Percentiles rank a stretch among this genome's conserved stretches.
Conservation (phyloP, 2,797 vertebrate species). For the Allobates femoralis region DNA sequence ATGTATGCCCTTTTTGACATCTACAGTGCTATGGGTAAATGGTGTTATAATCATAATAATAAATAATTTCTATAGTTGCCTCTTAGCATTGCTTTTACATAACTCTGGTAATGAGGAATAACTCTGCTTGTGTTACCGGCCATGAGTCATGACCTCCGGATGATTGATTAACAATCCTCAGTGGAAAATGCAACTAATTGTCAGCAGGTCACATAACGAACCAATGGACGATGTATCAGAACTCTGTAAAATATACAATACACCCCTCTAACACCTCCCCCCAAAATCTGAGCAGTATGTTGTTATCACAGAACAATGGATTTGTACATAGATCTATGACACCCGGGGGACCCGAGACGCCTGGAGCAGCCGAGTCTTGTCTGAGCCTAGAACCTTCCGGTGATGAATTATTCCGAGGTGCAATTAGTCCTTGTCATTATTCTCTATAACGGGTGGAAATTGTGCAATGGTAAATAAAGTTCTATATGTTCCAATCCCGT, state of each 20-base stretch:
- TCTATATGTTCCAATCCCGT: conserved; percentile 11
- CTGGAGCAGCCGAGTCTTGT: background rate
- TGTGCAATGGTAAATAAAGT: conserved; percentile 28
- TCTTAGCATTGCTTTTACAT: too few relatives aligned
- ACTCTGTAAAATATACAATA: background rate
- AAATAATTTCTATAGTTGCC: too few relatives aligned
- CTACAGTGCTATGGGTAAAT: too few relatives aligned
- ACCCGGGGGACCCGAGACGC: background rate
- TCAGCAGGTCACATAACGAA: background rate
- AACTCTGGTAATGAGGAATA: background rate
- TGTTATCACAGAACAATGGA: too few relatives aligned
- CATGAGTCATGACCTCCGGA: background rate
- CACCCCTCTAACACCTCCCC: background rate
- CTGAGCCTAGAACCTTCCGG: background rate
- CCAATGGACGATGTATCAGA: background rate
- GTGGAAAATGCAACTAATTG: background rate
- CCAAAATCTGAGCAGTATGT: background rate
- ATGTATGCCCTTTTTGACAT: too few relatives aligned
- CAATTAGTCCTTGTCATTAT: conserved; percentile 42
- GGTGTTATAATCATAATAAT: too few relatives aligned
- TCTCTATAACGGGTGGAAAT: background rate
- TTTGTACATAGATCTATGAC: background rate
- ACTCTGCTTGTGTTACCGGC: background rate
- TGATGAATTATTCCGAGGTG: conserved; percentile 40
- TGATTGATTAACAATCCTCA: conserved; percentile 24